These are phyloP conservation scores for Cyclargus thomasi DNA, from an alignment of 1,140 invertebrate species.

Conservation along the genomic window DNA sequence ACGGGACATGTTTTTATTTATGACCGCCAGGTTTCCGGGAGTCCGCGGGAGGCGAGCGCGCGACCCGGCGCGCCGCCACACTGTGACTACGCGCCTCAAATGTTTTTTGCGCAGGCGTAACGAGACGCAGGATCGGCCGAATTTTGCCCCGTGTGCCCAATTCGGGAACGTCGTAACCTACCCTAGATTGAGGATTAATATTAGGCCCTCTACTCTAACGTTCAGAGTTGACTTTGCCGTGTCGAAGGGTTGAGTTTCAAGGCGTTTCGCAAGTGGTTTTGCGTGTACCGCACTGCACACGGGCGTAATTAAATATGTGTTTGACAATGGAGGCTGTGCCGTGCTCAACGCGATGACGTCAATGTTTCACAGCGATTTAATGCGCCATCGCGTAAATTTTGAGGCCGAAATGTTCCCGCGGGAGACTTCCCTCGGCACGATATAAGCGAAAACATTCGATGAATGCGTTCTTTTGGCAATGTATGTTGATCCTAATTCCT, in stretches of 20 bases:
- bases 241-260: slow-evolving; percentile 8
- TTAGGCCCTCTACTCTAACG: no score
- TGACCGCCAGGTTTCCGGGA: slow-evolving; percentile 34
- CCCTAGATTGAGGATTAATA: no score
- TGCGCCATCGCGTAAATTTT: slow-evolving; percentile 36
- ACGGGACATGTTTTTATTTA: slow-evolving; percentile 58
- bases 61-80: slow-evolving; percentile 67
- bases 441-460: not conserved
- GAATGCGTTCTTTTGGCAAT: not conserved
- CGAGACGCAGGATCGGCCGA: slow-evolving; percentile 59
- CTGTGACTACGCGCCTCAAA: slow-evolving; percentile 53
- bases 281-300: slow-evolving; percentile 72
- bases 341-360: slow-evolving; percentile 65
- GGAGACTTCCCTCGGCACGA: not conserved
- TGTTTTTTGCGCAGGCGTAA: slow-evolving; percentile 58
- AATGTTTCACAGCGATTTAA: slow-evolving; percentile 47
- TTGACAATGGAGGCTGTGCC: slow-evolving; percentile 71
- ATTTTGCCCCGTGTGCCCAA: slow-evolving; percentile 44
- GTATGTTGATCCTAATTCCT: no score
- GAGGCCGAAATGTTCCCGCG: slow-evolving; percentile 22
- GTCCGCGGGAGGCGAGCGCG: slow-evolving; percentile 61
- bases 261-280: slow-evolving; percentile 29
- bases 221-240: slow-evolving; percentile 19
- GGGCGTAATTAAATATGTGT: slow-evolving; percentile 72
- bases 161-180: slow-evolving; percentile 35